phyloP scores from a whole-genome alignment of 2,797 vertebrate genomes.

The Pachyuromys duprasi region DNA sequence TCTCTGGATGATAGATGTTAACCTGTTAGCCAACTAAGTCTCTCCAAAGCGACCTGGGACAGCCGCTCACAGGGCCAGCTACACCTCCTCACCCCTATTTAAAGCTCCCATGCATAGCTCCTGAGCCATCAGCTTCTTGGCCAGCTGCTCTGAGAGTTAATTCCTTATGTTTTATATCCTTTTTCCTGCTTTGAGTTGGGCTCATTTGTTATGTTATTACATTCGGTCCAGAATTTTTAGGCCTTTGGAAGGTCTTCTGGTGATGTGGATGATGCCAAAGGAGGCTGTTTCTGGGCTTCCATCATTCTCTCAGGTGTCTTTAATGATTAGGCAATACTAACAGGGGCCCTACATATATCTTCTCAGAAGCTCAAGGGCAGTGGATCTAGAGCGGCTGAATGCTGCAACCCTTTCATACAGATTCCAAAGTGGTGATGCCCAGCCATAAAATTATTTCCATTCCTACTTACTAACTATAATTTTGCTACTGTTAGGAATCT shows the following conservation, averaged over 20 bases:
- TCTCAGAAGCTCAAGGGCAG: background rate
- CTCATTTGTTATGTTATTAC: background rate
- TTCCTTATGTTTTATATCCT: background rate
- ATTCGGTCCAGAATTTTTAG: background rate
- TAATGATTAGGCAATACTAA: background rate
- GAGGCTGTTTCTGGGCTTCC: background rate
- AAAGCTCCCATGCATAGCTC: background rate
- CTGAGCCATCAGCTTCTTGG: background rate
- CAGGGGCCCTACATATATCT: background rate
- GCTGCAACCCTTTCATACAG: background rate
- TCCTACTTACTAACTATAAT: background rate
- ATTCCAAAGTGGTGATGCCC: background rate
- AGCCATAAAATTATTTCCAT: background rate
- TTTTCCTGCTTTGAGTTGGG: background rate
- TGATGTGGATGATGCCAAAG: background rate
- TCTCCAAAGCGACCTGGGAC: background rate
- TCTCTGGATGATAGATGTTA: background rate
- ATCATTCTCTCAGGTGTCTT: background rate
- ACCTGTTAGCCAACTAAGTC: background rate
- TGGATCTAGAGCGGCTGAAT: too few species aligned
- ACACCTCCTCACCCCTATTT: background rate
- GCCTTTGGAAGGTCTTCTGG: background rate
- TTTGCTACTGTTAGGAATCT: background rate
- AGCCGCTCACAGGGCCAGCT: background rate
- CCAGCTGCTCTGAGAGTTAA: background rate